These are phyloP conservation scores for Sipunculus nudus DNA, from an alignment of 2,888 invertebrate species.

Conservation along the genomic window DNA sequence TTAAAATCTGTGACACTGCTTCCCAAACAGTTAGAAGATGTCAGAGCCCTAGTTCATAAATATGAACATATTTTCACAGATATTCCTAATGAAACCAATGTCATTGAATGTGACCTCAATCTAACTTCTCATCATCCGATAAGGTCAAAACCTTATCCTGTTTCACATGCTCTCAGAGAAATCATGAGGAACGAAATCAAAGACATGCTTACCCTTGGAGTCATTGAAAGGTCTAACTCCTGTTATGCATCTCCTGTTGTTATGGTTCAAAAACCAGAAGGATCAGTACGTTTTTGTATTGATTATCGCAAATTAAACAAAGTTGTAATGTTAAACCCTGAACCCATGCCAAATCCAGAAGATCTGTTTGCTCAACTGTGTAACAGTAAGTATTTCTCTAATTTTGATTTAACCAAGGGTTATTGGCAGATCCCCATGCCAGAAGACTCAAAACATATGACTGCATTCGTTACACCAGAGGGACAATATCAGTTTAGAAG, in stretches of 20 bases:
- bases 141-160: not conserved
- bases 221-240: conserved; percentile 3
- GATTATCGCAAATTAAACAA: not conserved
- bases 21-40: no score
- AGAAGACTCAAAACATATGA: not conserved
- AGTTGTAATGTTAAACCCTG: not conserved
- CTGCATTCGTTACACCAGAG: conserved; percentile 4
- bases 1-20: no score
- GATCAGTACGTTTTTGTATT: not conserved
- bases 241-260: conserved; percentile 2
- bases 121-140: not conserved
- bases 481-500: not conserved
- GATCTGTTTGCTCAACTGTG: not conserved
- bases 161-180: not conserved
- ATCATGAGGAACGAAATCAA: not conserved
- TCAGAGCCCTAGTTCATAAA: no score
- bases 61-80: not conserved
- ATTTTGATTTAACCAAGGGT: conserved; percentile 3
- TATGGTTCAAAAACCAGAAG: not conserved
- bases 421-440: conserved; percentile 5
- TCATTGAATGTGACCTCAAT: not conserved
- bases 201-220: not conserved
- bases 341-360: not conserved
- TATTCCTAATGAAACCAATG: not conserved
- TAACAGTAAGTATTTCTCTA: not conserved